Percentiles rank a stretch among this genome's conserved stretches.
Evolutionary conservation across 2,797 vertebrate genomes (phyloP).

Genomic region (Microctenopoma lineatum): DNA sequence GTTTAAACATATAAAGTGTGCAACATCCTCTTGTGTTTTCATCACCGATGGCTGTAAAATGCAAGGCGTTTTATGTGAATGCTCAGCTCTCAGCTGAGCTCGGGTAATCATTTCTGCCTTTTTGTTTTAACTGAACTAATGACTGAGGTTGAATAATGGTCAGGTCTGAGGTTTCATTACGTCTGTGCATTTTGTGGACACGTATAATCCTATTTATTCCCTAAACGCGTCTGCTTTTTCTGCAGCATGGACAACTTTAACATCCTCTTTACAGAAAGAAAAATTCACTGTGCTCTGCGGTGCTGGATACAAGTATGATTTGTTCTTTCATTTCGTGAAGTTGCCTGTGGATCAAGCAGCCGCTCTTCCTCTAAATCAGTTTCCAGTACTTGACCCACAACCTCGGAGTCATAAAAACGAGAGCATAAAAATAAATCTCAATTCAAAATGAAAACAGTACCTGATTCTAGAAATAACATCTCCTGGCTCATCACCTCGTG

Average conservation of each 20-base stretch:
- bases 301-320: conserved; percentile 23
- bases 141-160: background rate
- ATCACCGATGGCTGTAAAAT: conserved; percentile 30
- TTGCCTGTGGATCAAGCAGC: conserved; percentile 39
- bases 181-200: background rate
- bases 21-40: conserved; percentile 11
- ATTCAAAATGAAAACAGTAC: conserved; percentile 44
- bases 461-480: conserved; percentile 44
- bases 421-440: conserved; percentile 52
- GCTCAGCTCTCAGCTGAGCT: background rate
- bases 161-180: background rate
- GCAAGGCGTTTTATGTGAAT: background rate
- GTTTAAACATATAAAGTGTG: conserved; percentile 36
- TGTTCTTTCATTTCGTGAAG: conserved; percentile 32
- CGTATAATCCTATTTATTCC: conserved; percentile 18
- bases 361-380: conserved; percentile 26
- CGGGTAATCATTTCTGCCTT: background rate
- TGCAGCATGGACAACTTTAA: conserved; percentile 13
- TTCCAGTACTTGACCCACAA: conserved; percentile 37
- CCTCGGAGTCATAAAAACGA: conserved; percentile 35
- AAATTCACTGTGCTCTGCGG: conserved; percentile 8
- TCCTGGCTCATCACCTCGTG: conserved; percentile 22
- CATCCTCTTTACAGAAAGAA: conserved; percentile 7
- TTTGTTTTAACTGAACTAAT: no score
- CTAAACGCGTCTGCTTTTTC: background rate